Percentiles rank a stretch among this genome's conserved stretches.
Conservation (phyloP, 2,113 vertebrate species). For the Agapornis roseicollis region DNA sequence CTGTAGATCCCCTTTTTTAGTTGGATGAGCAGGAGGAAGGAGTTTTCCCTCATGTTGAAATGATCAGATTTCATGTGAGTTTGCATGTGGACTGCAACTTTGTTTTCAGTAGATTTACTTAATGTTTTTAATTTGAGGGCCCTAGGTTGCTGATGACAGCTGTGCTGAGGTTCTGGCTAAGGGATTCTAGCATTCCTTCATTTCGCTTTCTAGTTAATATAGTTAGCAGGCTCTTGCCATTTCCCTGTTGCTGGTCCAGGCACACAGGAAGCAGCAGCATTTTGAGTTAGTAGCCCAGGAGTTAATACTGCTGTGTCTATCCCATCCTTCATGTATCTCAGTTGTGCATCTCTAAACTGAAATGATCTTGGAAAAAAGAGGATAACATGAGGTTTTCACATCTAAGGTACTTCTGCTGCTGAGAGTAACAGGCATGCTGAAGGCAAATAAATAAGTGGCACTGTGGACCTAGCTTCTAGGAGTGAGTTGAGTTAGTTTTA, state of each 20-base stretch:
- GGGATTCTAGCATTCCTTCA: neutral
- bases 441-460: neutral
- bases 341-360: neutral
- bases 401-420: neutral
- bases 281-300: neutral
- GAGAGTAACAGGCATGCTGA: neutral
- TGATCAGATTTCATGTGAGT: neutral
- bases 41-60: neutral
- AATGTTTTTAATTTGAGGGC: neutral
- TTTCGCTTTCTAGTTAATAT: neutral
- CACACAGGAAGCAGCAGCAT: neutral
- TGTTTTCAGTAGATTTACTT: neutral
- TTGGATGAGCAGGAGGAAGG: neutral
- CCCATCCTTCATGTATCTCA: neutral
- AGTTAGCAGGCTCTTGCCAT: neutral
- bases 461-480: neutral
- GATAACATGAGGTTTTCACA: neutral
- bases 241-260: neutral
- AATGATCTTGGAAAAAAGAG: neutral
- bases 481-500: neutral
- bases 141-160: neutral
- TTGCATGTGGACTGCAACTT: neutral
- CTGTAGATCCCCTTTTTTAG: neutral
- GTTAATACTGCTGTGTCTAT: neutral
- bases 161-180: neutral